Evolutionary conservation across 2,888 invertebrate genomes (phyloP).

Genomic region (Urechis unicinctus): DNA sequence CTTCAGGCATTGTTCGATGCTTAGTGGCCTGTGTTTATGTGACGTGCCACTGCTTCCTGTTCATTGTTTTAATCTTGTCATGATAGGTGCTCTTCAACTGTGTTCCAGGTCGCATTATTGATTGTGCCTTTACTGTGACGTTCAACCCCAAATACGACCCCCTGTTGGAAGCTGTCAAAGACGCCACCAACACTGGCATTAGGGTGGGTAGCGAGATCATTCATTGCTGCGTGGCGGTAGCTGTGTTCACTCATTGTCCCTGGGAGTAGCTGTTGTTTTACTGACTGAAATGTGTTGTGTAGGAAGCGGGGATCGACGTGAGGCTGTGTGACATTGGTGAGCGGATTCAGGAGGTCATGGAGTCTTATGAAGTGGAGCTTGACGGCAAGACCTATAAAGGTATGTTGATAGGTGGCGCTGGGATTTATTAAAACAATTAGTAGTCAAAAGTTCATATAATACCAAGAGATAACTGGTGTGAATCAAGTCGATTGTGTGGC

Average conservation of each 20-base stretch:
- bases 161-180: conserved; percentile 76
- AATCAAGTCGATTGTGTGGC: too few species aligned
- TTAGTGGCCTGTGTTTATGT: not conserved
- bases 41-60: not conserved
- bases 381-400: conserved; percentile 87
- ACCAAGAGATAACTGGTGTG: too few species aligned
- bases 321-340: conserved; percentile 92
- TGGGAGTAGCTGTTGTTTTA: too few species aligned
- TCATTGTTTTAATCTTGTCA: not conserved
- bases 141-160: conserved; percentile 96
- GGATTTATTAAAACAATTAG: too few species aligned
- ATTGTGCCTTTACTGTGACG: conserved; percentile 95
- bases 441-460: too few species aligned
- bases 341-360: conserved; percentile 98
- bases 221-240: too few species aligned
- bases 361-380: conserved; percentile 94
- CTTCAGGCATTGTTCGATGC: not conserved
- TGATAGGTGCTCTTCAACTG: too few species aligned
- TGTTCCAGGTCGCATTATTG: conserved; percentile 73
- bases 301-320: conserved; percentile 90
- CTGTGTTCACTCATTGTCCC: too few species aligned
- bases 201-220: conserved; percentile 52
- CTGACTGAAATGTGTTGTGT: too few species aligned
- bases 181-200: conserved; percentile 98
- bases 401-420: too few species aligned